These are phyloP conservation scores for Acleris emargana DNA, from an alignment of 2,888 invertebrate genomes.

Conservation along the genomic window DNA sequence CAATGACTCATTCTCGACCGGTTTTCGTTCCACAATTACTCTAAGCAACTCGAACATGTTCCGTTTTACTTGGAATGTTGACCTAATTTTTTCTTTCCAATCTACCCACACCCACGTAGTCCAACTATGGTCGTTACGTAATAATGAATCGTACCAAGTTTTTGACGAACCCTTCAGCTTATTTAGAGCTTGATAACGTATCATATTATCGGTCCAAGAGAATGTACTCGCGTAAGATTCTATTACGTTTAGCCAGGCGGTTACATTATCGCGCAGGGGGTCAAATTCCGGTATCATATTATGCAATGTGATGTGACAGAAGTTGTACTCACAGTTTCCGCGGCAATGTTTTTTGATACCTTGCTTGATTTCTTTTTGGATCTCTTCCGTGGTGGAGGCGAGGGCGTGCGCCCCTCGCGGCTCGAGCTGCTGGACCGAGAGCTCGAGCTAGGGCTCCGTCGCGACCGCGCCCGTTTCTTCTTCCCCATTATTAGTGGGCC, in stretches of 20 bases:
- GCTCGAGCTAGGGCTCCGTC: background rate
- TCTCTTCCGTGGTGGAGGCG: constrained; percentile 1
- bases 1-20: background rate
- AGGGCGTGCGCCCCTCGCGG: background rate
- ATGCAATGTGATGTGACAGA: constrained; percentile 6
- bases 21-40: background rate
- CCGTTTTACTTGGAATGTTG: constrained; percentile 4
- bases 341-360: background rate
- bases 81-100: background rate
- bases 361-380: background rate
- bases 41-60: constrained; percentile 1
- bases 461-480: constrained; percentile 3
- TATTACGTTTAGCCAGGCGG: constrained; percentile 10
- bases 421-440: constrained; percentile 1
- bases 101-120: constrained; percentile 3
- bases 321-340: constrained; percentile 18
- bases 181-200: constrained; percentile 19
- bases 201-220: constrained; percentile 23
- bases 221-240: constrained; percentile 11
- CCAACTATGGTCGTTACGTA: constrained; percentile 11
- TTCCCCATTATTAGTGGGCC: constrained; percentile 5
- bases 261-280: constrained; percentile 18
- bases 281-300: constrained; percentile 27
- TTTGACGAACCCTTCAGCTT: constrained; percentile 21
- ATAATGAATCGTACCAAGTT: constrained; percentile 25